Evolutionary conservation across 2,888 invertebrate genomes (phyloP).

Genomic region (Yponomeuta plumbellus): DNA sequence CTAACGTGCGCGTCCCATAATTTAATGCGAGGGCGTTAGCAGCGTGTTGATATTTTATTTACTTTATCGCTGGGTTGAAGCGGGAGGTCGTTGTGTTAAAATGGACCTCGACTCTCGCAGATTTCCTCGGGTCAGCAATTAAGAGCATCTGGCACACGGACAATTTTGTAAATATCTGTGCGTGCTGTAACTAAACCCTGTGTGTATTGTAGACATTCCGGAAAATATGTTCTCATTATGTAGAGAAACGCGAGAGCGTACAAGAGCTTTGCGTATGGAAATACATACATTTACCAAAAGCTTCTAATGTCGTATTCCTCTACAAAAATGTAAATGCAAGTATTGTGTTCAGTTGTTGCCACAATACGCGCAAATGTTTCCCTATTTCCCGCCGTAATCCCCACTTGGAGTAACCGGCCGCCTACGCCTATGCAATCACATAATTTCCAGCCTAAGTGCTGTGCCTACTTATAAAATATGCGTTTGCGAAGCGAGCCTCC

Average conservation of each 20-base stretch:
- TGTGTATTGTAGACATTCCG: neutral
- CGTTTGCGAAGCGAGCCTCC: constrained; percentile 1
- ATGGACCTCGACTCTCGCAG: constrained; percentile 61
- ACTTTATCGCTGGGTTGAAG: constrained; percentile 52
- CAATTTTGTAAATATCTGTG: constrained; percentile 46
- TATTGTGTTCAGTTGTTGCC: constrained; percentile 30
- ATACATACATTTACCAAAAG: constrained; percentile 5
- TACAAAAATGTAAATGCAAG: constrained; percentile 8
- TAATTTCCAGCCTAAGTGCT: constrained; percentile 18
- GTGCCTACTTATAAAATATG: constrained; percentile 12
- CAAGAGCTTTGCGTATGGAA: constrained; percentile 6
- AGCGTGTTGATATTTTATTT: constrained; percentile 69
- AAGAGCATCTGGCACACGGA: constrained; percentile 68
- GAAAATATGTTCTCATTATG: neutral
- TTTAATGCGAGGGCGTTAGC: constrained; percentile 54
- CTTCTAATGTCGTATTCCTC: neutral
- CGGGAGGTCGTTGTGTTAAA: constrained; percentile 49
- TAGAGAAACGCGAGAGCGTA: neutral
- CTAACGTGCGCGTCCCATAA: constrained; percentile 53
- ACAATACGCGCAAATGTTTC: constrained; percentile 17
- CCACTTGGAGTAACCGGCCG: constrained; percentile 25
- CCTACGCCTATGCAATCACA: constrained; percentile 19
- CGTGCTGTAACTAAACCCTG: constrained; percentile 28
- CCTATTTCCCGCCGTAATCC: constrained; percentile 19
- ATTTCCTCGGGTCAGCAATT: constrained; percentile 69